These are phyloP conservation scores for Stenurella melanura DNA, from an alignment of 2,888 invertebrate species.

Conservation along the genomic window DNA sequence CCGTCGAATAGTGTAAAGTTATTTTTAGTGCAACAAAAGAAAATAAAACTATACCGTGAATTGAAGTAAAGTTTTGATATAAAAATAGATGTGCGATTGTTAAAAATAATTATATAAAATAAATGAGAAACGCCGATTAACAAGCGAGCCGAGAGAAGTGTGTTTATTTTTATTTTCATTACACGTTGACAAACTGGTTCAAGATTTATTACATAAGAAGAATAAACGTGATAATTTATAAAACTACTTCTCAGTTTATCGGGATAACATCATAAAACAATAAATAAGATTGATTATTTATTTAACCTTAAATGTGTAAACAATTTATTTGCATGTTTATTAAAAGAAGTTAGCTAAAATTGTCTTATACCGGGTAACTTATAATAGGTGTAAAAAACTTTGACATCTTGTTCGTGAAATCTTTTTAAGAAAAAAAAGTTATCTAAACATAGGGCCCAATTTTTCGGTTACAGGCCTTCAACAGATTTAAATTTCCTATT, in stretches of 20 bases:
- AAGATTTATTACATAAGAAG: slow-evolving; percentile 36
- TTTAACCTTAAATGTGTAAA: neutral
- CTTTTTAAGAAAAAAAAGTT: too few relatives aligned
- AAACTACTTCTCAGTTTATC: slow-evolving; percentile 14
- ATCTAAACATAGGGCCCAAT: too few relatives aligned
- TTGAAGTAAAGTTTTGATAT: neutral
- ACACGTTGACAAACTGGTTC: slow-evolving; percentile 24
- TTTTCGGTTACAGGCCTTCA: too few relatives aligned
- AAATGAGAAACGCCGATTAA: slow-evolving; percentile 7
- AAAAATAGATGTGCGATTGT: neutral
- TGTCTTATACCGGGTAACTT: too few relatives aligned
- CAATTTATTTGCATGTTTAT: slow-evolving; percentile 4
- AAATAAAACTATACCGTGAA: slow-evolving; percentile 10
- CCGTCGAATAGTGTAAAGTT: neutral
- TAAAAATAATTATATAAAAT: slow-evolving; percentile 26
- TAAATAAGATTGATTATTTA: slow-evolving; percentile 17
- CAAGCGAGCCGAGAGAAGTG: slow-evolving; percentile 2
- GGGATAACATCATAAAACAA: slow-evolving; percentile 20
- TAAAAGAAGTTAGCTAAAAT: neutral
- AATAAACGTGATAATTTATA: slow-evolving; percentile 31
- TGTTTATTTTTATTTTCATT: slow-evolving; percentile 21
- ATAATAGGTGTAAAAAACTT: too few relatives aligned
- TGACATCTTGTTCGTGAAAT: too few relatives aligned
- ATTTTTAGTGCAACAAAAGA: neutral
- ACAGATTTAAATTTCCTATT: too few relatives aligned